Evolutionary conservation across 2,113 vertebrate genomes (phyloP).

Genomic region (Coptodon rendalli): DNA sequence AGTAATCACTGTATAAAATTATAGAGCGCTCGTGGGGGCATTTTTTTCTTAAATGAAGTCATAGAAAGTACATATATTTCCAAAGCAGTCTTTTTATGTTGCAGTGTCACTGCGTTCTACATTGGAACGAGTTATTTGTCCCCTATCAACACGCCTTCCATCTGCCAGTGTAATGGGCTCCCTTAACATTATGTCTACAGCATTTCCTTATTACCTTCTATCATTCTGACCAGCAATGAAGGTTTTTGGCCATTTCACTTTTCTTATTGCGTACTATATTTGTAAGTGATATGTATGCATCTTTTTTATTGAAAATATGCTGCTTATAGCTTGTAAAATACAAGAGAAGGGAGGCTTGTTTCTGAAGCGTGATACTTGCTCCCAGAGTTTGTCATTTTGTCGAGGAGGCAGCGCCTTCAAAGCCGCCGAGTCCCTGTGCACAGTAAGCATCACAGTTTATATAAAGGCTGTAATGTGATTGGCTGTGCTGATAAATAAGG

Average conservation of each 20-base stretch:
- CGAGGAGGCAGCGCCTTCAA: neutral
- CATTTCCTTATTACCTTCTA: neutral
- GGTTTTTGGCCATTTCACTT: neutral
- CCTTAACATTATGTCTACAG: neutral
- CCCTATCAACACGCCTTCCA: neutral
- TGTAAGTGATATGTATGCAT: neutral
- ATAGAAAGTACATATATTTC: neutral
- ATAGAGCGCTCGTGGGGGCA: neutral
- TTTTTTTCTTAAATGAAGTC: neutral
- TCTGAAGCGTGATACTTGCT: neutral
- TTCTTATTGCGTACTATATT: neutral
- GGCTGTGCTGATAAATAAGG: neutral
- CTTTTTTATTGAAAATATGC: neutral
- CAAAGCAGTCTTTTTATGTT: neutral
- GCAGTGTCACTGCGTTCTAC: neutral
- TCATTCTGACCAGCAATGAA: neutral
- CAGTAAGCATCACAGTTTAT: neutral
- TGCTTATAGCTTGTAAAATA: neutral
- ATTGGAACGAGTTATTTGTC: neutral
- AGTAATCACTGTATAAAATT: neutral
- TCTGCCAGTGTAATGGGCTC: neutral
- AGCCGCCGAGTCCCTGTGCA: neutral
- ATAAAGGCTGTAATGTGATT: neutral
- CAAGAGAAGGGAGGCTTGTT: neutral
- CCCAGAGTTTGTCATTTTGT: neutral